Evolutionary conservation across 2,888 invertebrate species (phyloP).

Genomic region (Cordylochernes scorpioides): DNA sequence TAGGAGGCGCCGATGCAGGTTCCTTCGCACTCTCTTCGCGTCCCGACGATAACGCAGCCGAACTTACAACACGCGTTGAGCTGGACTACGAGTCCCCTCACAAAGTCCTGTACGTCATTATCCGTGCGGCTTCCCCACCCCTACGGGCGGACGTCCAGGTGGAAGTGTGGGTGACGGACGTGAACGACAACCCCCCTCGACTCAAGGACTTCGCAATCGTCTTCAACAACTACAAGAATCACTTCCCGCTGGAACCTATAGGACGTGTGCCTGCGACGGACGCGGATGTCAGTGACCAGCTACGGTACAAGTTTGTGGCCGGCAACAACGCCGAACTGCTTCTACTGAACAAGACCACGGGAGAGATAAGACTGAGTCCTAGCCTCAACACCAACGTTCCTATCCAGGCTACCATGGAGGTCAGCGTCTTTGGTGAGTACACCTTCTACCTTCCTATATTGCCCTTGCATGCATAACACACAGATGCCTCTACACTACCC

Average conservation of each 20-base stretch:
- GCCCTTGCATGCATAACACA: too few species aligned
- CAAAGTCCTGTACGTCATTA: slow-evolving; percentile 59
- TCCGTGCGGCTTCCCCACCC: slow-evolving; percentile 70
- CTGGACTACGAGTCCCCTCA: slow-evolving; percentile 83
- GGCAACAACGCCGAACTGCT: slow-evolving; percentile 80
- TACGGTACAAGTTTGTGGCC: slow-evolving; percentile 52
- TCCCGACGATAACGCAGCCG: slow-evolving; percentile 37
- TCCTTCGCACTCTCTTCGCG: slow-evolving; percentile 53
- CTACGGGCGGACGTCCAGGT: slow-evolving; percentile 63
- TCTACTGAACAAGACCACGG: slow-evolving; percentile 49
- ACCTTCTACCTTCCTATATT: too few species aligned
- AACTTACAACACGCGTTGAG: slow-evolving; percentile 61
- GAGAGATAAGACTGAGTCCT: slow-evolving; percentile 60
- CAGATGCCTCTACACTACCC: too few species aligned
- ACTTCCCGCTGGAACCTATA: slow-evolving; percentile 71
- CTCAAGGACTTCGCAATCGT: slow-evolving; percentile 74
- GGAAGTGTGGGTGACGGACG: slow-evolving; percentile 64
- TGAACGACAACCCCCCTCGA: slow-evolving; percentile 62
- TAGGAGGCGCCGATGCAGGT: slow-evolving; percentile 56
- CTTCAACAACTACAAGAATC: slow-evolving; percentile 78
- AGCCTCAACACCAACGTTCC: slow-evolving; percentile 86
- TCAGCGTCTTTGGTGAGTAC: slow-evolving; percentile 49
- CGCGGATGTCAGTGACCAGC: slow-evolving; percentile 67
- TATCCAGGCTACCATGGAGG: slow-evolving; percentile 69
- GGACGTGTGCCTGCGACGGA: slow-evolving; percentile 77